phyloP scores from a whole-genome alignment of 2,113 vertebrate genomes.

The Laterallus jamaicensis region DNA sequence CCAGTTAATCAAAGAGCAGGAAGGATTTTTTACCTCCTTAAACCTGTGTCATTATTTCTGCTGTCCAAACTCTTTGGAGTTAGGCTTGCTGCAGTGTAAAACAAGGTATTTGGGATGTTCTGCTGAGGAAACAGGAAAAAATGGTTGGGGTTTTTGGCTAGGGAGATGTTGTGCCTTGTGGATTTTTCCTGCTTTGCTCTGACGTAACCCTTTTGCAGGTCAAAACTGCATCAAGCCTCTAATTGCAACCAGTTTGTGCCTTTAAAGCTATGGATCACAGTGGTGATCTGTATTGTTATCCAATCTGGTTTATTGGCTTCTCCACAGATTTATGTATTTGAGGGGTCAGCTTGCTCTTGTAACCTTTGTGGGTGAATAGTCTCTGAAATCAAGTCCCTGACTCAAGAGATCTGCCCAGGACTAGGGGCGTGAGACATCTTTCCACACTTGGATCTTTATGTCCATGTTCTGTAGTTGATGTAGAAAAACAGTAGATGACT shows the following conservation, averaged over 20 bases:
- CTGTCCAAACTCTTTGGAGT: constrained; percentile 72
- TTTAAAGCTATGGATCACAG: constrained; percentile 41
- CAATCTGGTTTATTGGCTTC: constrained; percentile 47
- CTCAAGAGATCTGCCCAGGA: background rate
- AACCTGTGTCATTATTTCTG: constrained; percentile 78
- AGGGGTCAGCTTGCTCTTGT: background rate
- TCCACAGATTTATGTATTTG: constrained; percentile 36
- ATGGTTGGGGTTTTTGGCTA: constrained; percentile 61
- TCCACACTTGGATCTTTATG: background rate
- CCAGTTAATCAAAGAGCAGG: constrained; percentile 82
- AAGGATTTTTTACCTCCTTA: constrained; percentile 77
- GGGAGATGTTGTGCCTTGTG: constrained; percentile 40
- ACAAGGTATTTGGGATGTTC: constrained; percentile 59
- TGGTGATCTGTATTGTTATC: constrained; percentile 40
- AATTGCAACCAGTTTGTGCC: constrained; percentile 44
- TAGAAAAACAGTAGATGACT: background rate
- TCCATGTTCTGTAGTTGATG: background rate
- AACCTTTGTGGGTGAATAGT: background rate
- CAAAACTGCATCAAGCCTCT: constrained; percentile 59
- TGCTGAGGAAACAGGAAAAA: constrained; percentile 52
- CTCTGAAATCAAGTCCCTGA: background rate
- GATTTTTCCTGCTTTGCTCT: constrained; percentile 47
- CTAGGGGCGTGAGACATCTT: background rate
- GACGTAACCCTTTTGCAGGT: constrained; percentile 61
- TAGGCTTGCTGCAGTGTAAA: constrained; percentile 59